These are phyloP conservation scores for Leucopsar rothschildi DNA, from an alignment of 2,113 vertebrate species.

Conservation along the genomic window DNA sequence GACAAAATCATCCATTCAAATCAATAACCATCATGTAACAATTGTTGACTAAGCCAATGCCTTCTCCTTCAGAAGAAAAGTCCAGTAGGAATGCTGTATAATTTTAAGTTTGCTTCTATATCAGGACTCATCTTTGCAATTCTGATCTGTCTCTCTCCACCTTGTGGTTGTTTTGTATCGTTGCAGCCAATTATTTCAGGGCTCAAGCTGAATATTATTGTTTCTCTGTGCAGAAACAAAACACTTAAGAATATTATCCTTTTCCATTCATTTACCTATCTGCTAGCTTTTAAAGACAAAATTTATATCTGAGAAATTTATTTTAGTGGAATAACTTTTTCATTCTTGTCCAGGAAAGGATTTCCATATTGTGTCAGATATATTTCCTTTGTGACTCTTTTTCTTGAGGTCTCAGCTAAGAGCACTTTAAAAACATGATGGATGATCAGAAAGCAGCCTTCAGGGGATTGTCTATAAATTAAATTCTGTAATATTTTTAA, in stretches of 20 bases:
- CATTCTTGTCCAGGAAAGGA: not conserved
- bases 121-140: not conserved
- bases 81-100: not conserved
- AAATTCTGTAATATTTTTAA: not conserved
- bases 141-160: not conserved
- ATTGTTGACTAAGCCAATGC: conserved; percentile 32
- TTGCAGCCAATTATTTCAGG: not conserved
- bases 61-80: conserved; percentile 21
- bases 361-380: not conserved
- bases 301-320: not conserved
- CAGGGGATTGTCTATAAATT: not conserved
- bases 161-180: not conserved
- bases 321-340: not conserved
- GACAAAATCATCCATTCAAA: conserved; percentile 60
- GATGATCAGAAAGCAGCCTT: not conserved
- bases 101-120: conserved; percentile 12
- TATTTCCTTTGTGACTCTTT: not conserved
- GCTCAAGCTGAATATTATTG: not conserved
- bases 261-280: not conserved
- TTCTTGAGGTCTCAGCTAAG: not conserved
- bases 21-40: conserved; percentile 55
- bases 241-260: not conserved
- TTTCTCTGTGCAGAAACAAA: not conserved
- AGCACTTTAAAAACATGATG: not conserved
- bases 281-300: not conserved